A percentile compares a stretch with the other conserved stretches of the same genome.
Conservation (phyloP, 2,113 vertebrate genomes). For the Bujurquina vittata region DNA sequence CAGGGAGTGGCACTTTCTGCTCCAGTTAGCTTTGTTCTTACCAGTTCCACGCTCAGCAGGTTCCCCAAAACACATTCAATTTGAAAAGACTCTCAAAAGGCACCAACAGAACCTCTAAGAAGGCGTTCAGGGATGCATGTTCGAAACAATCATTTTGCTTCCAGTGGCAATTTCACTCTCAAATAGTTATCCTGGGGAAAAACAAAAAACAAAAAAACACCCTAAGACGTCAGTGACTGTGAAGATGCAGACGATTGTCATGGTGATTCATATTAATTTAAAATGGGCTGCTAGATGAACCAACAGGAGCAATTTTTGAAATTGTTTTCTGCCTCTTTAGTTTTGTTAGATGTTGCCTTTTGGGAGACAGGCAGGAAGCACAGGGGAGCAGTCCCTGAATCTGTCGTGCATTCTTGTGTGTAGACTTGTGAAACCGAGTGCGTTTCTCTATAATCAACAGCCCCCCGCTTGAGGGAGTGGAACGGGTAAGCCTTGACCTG, state of each 20-base stretch:
- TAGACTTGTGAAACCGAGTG: not conserved
- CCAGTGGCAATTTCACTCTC: conserved; percentile 27
- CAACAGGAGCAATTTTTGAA: not conserved
- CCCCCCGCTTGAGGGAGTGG: not conserved
- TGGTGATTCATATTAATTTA: conserved; percentile 5
- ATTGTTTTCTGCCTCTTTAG: conserved; percentile 3
- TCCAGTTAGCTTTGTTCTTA: conserved; percentile 67
- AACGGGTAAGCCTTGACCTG: not conserved
- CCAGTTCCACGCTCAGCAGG: conserved; percentile 52
- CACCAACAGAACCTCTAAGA: conserved; percentile 13
- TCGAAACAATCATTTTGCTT: conserved; percentile 31
- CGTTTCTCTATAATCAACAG: not conserved
- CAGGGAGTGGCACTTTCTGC: conserved; percentile 63
- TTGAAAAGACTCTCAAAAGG: conserved; percentile 36
- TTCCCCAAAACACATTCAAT: conserved; percentile 56
- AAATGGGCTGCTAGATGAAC: conserved; percentile 8
- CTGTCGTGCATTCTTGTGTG: not conserved
- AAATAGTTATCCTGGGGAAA: not conserved
- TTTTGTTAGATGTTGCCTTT: not conserved
- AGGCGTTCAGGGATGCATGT: conserved; percentile 20
- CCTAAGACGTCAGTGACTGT: not conserved
- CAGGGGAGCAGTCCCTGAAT: not conserved
- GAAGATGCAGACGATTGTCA: not conserved
- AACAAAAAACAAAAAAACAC: not conserved
- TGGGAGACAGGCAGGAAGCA: not conserved